Conservation (phyloP, 2,797 vertebrate genomes). For the Anomalospiza imberbis region DNA sequence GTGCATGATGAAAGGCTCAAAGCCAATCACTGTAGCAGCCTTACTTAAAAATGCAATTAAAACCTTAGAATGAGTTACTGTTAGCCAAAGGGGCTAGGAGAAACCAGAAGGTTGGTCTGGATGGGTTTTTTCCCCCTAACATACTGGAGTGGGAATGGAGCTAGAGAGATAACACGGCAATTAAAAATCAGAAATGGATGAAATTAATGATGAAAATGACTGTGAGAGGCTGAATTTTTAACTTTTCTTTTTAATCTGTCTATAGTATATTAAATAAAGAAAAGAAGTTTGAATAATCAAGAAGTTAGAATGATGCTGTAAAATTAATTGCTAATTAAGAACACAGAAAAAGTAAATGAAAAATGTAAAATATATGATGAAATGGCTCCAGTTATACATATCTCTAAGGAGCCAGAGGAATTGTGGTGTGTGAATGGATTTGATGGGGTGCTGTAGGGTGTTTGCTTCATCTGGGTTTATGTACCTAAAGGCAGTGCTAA, state of each 20-base stretch:
- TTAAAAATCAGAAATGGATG: slow-evolving; percentile 25
- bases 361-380: background rate
- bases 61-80: background rate
- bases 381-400: background rate
- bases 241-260: background rate
- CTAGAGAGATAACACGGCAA: slow-evolving; percentile 24
- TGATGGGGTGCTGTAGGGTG: background rate
- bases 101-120: background rate
- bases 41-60: slow-evolving; percentile 60
- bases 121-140: background rate
- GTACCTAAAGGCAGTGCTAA: background rate
- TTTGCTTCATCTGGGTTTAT: background rate
- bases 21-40: background rate
- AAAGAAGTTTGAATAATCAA: background rate
- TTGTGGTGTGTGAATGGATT: background rate
- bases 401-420: background rate
- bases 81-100: slow-evolving; percentile 11
- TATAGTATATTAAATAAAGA: background rate
- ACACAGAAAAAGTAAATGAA: background rate
- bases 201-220: slow-evolving; percentile 1
- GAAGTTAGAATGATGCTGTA: background rate
- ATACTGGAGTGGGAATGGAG: background rate
- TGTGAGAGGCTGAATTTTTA: background rate
- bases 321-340: slow-evolving; percentile 10
- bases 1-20: background rate